These are phyloP conservation scores for Megamerina dolium DNA, from an alignment of 2,888 invertebrate species.

Conservation along the genomic window DNA sequence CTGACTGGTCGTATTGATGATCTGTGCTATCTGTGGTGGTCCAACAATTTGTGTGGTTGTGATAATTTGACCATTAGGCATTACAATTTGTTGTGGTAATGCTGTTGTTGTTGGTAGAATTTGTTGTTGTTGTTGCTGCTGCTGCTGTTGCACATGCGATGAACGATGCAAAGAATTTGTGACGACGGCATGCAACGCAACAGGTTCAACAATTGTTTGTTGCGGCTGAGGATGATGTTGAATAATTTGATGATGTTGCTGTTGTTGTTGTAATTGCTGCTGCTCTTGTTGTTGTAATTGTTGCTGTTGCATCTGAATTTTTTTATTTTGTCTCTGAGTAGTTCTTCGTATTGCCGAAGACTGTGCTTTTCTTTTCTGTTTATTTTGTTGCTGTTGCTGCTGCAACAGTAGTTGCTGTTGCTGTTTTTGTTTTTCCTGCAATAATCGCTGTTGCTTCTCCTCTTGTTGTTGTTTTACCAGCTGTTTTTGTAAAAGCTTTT, in stretches of 20 bases:
- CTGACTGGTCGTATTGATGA: slow-evolving; percentile 29
- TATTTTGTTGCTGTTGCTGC: slow-evolving; percentile 17
- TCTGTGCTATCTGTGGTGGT: slow-evolving; percentile 45
- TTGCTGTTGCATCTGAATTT: slow-evolving; percentile 13
- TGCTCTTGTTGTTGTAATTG: slow-evolving; percentile 19
- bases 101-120: slow-evolving; percentile 27
- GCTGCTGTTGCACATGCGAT: slow-evolving; percentile 13
- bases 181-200: neutral
- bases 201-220: slow-evolving; percentile 6
- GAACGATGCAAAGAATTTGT: slow-evolving; percentile 11
- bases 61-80: slow-evolving; percentile 48
- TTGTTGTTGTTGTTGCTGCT: slow-evolving; percentile 15
- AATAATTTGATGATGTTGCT: slow-evolving; percentile 12
- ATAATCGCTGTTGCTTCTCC: slow-evolving; percentile 19
- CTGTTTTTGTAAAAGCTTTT: slow-evolving; percentile 18
- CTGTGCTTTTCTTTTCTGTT: slow-evolving; percentile 17
- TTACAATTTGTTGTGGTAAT: slow-evolving; percentile 44
- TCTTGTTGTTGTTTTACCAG: slow-evolving; percentile 12
- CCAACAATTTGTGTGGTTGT: slow-evolving; percentile 47
- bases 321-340: too few relatives aligned
- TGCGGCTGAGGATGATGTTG: too few relatives aligned
- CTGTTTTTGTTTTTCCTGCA: slow-evolving; percentile 26
- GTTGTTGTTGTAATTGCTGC: slow-evolving; percentile 23
- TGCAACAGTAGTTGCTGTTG: slow-evolving; percentile 20
- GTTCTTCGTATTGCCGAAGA: slow-evolving; percentile 19